Evolutionary conservation across 2,797 vertebrate species (phyloP), one percentile per base, ranked within the genome.

Genomic region (Gorsachius magnificus): DNA sequence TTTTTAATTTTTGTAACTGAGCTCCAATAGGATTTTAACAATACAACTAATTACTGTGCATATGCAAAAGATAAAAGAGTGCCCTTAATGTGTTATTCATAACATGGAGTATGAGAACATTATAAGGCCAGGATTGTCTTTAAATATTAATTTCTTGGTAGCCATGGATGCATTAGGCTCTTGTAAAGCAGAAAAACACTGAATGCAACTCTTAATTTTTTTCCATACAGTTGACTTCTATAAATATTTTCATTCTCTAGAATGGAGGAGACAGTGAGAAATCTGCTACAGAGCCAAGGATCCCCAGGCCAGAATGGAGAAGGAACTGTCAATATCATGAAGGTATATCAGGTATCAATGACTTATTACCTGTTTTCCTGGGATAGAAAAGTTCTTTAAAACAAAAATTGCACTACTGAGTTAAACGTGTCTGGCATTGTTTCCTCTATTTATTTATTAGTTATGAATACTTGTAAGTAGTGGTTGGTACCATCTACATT

Each of bases 261-360:
- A 98, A 99, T 99, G 99, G 99, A 99, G 98, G 99, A 99, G 98
- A 99, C 99, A 46, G 98, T 99, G 95, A 98, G 98, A 95, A 98
- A 98, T 93, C 97, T 99, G 95, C 97, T 99, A 84, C 98, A 99
- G 98, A 98, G 95, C 91, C 99, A 98, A 97, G 98, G 98, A 78
- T 94, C 98, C 76, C 87, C 98, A 96, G 98, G 99, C 87, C 98
- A 98, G 96, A 98, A 98, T 13, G 98, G 98, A 84, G 98, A 98
- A 98, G 98, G 98, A 94, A 98, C 98, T 54, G 98, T 98, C 96
- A 98, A 98, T 97, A 98, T 98, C 97, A 98, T 99, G 98, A 99
- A 98, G 97, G 98, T 98, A 81, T 99, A 98, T 95, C 98, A 99
- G 98, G 98, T 99, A 98, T 50, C 75, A 92, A 11, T 95, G 61